Evolutionary conservation across 2,113 vertebrate species (phyloP).

Genomic region (Rhodinocichla rosea): DNA sequence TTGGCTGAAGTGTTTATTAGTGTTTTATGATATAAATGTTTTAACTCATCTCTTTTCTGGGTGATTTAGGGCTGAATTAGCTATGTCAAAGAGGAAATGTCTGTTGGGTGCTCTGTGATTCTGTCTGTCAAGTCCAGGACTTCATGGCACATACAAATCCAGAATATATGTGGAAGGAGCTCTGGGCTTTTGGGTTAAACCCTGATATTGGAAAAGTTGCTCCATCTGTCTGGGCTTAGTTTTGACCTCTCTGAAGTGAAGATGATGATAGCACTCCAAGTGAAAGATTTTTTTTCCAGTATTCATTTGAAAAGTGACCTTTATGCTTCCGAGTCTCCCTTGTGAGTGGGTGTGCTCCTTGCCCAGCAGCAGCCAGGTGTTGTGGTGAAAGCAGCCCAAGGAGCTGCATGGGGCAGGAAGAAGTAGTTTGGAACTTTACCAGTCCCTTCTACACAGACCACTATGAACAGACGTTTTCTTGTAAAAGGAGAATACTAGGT

Average conservation of each 20-base stretch:
- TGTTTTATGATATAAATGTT: neutral
- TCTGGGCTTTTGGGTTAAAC: neutral
- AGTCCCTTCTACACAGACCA: neutral
- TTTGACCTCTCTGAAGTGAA: neutral
- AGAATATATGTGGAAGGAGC: neutral
- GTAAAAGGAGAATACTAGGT: neutral
- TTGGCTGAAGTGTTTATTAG: neutral
- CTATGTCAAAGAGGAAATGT: neutral
- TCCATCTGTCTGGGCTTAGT: neutral
- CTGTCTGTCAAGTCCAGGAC: neutral
- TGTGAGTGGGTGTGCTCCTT: neutral
- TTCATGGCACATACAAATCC: neutral
- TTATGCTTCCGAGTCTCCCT: neutral
- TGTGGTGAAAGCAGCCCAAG: neutral
- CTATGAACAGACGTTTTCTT: neutral
- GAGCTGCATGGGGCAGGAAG: neutral
- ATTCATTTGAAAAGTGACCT: neutral
- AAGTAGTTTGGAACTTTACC: neutral
- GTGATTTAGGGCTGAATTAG: neutral
- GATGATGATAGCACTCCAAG: neutral
- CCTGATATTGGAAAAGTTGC: neutral
- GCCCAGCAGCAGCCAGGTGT: neutral
- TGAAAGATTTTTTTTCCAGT: neutral
- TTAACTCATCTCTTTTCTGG: neutral
- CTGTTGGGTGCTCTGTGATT: neutral